Evolutionary conservation across 2,113 vertebrate genomes (phyloP), one percentile per base, ranked within the genome.

Genomic region (Eubucco bourcierii): DNA sequence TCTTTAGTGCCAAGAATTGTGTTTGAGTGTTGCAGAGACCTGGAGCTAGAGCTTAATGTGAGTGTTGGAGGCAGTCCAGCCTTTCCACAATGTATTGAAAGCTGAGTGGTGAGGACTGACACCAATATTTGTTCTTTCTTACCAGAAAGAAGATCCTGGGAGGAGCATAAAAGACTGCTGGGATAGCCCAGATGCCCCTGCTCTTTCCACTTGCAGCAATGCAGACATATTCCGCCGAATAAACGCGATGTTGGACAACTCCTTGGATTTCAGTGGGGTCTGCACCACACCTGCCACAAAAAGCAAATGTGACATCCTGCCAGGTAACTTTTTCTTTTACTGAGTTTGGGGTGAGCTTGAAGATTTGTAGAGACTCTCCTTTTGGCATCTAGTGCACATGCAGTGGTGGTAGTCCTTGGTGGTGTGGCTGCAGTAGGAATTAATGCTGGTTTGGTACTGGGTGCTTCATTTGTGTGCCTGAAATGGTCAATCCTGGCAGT

Each of bases 231-330:
- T 99, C 97, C 98, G 98, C 88, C 98, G 98, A 95, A 99, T 99
- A 98, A 99, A 99, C 96, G 98, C 98, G 74, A 99, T 99, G 97
- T 96, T 99, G 97, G 99, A 99, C 82, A 99, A 99, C 96, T 98
- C 99, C 28, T 96, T 99, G 98, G 99, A 99, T 92, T 98, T 99
- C 95, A 99, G 98, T 52, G 98, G 98, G 66, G 99, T 99, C 95
- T 99, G 99, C 96, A 99, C 98, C 70, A 99, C 99, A 3, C 99
- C 99, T 5, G 88, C 97, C 95, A 94, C 96, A 86, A 99, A 97
- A 97, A 97, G 97, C 71, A 98, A 97, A 87, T 93, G 97, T 80
- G 98, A 99, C 72, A 82, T 97, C 81, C 95, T 98, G 82, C 96
- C 98, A 97, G 99, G 99, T 99, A 92, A 97, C 8, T 77, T 27